Evolutionary conservation across 2,888 invertebrate species (phyloP).

Genomic region (Corythucha ciliata): DNA sequence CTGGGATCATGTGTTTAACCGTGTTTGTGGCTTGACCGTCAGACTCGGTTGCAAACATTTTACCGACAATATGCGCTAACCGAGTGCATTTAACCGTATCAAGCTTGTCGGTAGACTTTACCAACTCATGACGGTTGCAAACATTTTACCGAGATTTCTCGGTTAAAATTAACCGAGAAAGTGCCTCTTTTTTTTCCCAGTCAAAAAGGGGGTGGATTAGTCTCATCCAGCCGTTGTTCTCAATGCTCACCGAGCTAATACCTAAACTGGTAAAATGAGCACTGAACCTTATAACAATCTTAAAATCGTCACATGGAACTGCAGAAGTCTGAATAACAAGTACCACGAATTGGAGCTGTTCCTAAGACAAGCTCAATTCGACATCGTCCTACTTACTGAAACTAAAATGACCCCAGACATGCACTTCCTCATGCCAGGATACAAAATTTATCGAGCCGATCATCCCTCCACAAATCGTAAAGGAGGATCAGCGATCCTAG

Average conservation of each 20-base stretch:
- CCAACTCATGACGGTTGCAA: too few relatives aligned
- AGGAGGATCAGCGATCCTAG: constrained; percentile 9
- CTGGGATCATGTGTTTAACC: too few relatives aligned
- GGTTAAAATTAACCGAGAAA: too few relatives aligned
- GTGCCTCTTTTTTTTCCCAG: too few relatives aligned
- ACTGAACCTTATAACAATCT: background rate
- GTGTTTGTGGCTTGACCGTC: too few relatives aligned
- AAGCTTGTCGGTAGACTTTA: too few relatives aligned
- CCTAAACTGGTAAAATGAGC: constrained; percentile 8
- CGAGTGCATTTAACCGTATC: too few relatives aligned
- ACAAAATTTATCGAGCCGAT: constrained; percentile 8
- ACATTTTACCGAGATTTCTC: too few relatives aligned
- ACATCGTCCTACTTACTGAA: constrained; percentile 12
- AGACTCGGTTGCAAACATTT: too few relatives aligned
- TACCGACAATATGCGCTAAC: too few relatives aligned
- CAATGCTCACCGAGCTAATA: constrained; percentile 3
- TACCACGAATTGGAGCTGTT: constrained; percentile 15
- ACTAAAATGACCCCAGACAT: constrained; percentile 7
- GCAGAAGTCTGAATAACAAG: constrained; percentile 11
- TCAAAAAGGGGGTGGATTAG: too few relatives aligned
- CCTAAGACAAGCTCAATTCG: background rate
- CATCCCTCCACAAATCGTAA: constrained; percentile 1
- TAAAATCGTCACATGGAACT: constrained; percentile 17
- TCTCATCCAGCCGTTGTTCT: constrained; percentile 9
- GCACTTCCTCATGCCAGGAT: constrained; percentile 14